Evolutionary conservation across 1,140 invertebrate genomes (phyloP), one percentile per base, ranked within the genome.

Genomic region (Drosophila nebulosa): DNA sequence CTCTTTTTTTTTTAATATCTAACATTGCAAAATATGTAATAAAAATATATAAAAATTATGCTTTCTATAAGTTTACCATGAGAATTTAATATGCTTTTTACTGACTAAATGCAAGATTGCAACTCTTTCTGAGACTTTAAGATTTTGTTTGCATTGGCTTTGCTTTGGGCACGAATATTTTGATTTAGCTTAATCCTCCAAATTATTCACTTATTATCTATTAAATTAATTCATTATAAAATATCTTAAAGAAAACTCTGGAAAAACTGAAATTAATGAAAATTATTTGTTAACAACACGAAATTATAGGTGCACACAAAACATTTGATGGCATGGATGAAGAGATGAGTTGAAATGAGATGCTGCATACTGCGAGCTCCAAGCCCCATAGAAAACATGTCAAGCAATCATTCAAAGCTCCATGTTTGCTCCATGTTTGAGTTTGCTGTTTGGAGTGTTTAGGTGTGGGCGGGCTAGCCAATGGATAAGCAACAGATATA

Each of bases 221-320:
- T 69, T 67, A 56, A 69, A 86, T 86, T 86, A 80, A 74, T 85
- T 81, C 61, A 86, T 80, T 80, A 80, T 22, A 69, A 57, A 64
- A 52, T n/a, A 59, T 51, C 22, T 2, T 21, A 21, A 3, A 3
- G 2, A 46, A 46, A 46, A 46, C 9, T 10, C 3, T 9, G 21
- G 14, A 7, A 42, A 36, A 46, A 18, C 27, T 32, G 35, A 55
- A 77, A 68, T 77, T 62, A 74, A 70, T 68, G 56, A 70, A 79
- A 56, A 69, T 63, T 74, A 79, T 74, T 76, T 69, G 64, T 80
- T 76, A 77, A 74, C 76, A 79, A 52, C 73, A 16, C 21, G 36
- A 42, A 60, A 42, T 27, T 55, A 30, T 32, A 7, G 52, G 22
- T 26, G 7, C 22, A 52, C 22, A 52, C 22, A 46, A 32, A 61